Percentiles rank a stretch among this genome's conserved stretches.
Evolutionary conservation across 1,140 invertebrate genomes (phyloP).

Genomic region (Brachionus asplanchnoidis): DNA sequence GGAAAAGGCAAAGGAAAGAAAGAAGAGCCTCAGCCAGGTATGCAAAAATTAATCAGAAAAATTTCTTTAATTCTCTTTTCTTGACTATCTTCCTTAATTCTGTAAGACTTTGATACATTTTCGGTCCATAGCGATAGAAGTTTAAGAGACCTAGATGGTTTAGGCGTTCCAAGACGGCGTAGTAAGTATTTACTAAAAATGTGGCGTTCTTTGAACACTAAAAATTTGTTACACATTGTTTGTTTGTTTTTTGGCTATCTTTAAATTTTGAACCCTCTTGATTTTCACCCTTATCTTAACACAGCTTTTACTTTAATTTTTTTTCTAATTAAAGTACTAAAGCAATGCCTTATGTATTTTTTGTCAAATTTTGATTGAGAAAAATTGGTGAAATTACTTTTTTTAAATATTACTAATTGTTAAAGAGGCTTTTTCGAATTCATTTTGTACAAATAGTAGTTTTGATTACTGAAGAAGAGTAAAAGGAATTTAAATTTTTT

Average conservation of each 20-base stretch:
- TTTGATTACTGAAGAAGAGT: too few relatives aligned
- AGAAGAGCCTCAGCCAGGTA: conserved; percentile 25
- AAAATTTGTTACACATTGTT: neutral
- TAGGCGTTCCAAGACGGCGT: neutral
- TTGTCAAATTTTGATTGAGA: neutral
- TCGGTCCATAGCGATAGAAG: conserved; percentile 20
- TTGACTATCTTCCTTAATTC: neutral
- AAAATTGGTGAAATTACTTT: too few relatives aligned
- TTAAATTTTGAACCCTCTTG: neutral
- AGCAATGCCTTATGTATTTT: neutral
- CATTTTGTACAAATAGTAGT: too few relatives aligned
- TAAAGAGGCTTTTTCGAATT: too few relatives aligned
- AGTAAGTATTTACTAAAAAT: conserved; percentile 8
- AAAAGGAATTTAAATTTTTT: too few relatives aligned
- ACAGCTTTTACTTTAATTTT: neutral
- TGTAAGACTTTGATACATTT: conserved; percentile 26
- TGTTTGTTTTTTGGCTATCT: neutral
- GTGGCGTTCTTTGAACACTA: neutral
- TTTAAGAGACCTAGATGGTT: neutral
- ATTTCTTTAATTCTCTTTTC: neutral
- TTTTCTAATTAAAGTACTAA: neutral
- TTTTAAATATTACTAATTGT: too few relatives aligned
- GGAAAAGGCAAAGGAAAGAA: conserved; percentile 17
- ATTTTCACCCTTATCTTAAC: neutral
- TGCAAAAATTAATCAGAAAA: neutral